Base-by-base conservation (phyloP, 2,113 vertebrate genomes). In the Baryphthengus martii region DNA sequence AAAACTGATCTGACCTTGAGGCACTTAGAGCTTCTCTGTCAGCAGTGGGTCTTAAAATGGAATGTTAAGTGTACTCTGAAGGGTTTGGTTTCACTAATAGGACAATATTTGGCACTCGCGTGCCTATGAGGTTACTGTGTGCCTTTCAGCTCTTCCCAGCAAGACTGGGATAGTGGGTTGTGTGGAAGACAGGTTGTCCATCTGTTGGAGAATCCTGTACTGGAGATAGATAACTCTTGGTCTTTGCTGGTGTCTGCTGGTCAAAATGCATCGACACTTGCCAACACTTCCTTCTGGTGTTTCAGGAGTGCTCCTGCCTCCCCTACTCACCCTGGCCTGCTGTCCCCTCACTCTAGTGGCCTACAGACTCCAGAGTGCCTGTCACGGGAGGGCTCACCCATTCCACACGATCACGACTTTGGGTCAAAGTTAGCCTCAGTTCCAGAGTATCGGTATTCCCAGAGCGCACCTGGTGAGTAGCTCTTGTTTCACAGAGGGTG, bases 351-450 rank as follows among this genome's bases (percentile, higher is more conserved):
- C 71, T 99, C 99, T 77, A 99, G 99, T 49, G 99, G 99, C 95
- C 98, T 99, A 80, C 99, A 99, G 98, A 99, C 99, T 53, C 99
- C 99, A 19, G 99, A 99, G 96, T 99, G 99, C 98, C 98, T 99
- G 88, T 99, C 99, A 44, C 98, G 99, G 89, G 99, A 99, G 95
- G 99, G 99, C 85, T 99, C 99, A 8, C 99, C 99, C 33, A 97
- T 99, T 97, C 98, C 99, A 37, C 99, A 99, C 0, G 99, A 99
- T 88, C 98, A 99, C 5, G 99, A 99, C 66, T 99, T 99, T 96
- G 98, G 98, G 95, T 99, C 98, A 79, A 99, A 99, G 94, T 95
- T 99, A 91, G 98, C 99, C 13, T 99, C 99, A 13, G 99, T 99
- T 72, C 99, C 99, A 2, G 99, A 99, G 97, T 99, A 99, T 66